Conservation (phyloP, 1,140 invertebrate genomes). For the Tetranychus cinnabarinus region DNA sequence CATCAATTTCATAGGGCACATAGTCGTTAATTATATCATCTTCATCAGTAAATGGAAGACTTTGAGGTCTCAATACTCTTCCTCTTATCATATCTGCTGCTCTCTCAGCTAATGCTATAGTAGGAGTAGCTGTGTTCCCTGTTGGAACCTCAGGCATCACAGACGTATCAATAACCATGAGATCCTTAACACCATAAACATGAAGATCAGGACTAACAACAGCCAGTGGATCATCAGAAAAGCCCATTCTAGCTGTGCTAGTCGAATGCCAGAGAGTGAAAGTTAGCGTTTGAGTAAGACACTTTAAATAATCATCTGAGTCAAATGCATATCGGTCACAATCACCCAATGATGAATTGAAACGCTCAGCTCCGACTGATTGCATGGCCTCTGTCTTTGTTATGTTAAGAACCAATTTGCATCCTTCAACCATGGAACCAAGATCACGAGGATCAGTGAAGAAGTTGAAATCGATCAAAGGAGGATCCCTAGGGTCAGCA, state of each 20-base stretch:
- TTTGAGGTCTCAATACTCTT: too few species aligned
- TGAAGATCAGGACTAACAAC: too few species aligned
- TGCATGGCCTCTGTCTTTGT: not conserved
- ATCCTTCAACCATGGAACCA: not conserved
- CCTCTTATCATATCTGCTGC: too few species aligned
- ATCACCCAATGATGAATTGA: not conserved
- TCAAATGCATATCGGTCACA: constrained; percentile 13
- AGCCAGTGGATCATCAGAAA: too few species aligned
- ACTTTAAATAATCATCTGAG: not conserved
- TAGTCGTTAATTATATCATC: too few species aligned
- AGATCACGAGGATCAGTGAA: not conserved
- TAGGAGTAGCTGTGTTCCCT: too few species aligned
- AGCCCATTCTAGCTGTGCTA: not conserved
- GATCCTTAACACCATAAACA: too few species aligned
- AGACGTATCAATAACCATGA: too few species aligned
- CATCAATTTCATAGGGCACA: too few species aligned
- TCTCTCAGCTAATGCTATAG: too few species aligned
- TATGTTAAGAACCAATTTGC: not conserved
- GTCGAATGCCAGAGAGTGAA: not conserved
- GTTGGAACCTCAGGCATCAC: too few species aligned
- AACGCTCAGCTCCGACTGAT: not conserved
- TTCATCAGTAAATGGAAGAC: too few species aligned
- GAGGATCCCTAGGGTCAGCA: not conserved
- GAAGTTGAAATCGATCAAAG: not conserved
- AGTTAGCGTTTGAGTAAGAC: not conserved